Percentiles rank a stretch among this genome's conserved stretches.
Conservation (phyloP, 1,140 invertebrate genomes). For the Heliconius nattereri region DNA sequence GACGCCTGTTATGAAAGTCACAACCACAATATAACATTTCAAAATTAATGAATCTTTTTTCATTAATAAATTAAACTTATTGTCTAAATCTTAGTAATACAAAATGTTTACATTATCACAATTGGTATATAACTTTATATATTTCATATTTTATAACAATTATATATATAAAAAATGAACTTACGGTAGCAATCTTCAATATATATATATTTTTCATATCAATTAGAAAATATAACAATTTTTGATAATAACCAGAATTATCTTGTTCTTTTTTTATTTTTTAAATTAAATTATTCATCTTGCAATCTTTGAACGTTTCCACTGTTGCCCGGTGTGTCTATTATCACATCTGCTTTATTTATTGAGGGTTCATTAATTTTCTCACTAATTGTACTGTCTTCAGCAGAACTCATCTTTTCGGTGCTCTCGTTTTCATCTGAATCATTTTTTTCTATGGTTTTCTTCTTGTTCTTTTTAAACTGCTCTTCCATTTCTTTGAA, state of each 20-base stretch:
- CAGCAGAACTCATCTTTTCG: conserved; percentile 41
- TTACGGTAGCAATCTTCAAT: not conserved
- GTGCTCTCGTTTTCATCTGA: conserved; percentile 45
- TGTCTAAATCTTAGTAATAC: not conserved
- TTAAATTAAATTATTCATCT: conserved; percentile 45
- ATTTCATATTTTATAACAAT: too few species aligned
- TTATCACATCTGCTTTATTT: conserved; percentile 50
- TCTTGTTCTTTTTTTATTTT: not conserved
- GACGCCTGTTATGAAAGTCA: conserved; percentile 16
- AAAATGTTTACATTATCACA: not conserved
- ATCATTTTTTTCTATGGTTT: conserved; percentile 60
- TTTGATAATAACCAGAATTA: not conserved
- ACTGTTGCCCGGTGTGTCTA: conserved; percentile 63
- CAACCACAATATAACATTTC: conserved; percentile 24
- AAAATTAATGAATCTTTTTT: conserved; percentile 11
- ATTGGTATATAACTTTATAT: conserved; percentile 5
- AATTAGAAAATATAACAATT: not conserved
- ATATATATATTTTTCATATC: too few species aligned
- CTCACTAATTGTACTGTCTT: conserved; percentile 32
- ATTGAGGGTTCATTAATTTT: conserved; percentile 34
- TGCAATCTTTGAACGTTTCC: conserved; percentile 70
- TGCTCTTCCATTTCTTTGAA: conserved; percentile 92
- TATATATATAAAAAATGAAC: not conserved
- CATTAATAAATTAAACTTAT: conserved; percentile 11
- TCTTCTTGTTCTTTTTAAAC: conserved; percentile 81